A percentile compares a stretch with the other conserved stretches of the same genome.
Conservation (phyloP, 2,113 vertebrate species). For the Coracopsis vasa region DNA sequence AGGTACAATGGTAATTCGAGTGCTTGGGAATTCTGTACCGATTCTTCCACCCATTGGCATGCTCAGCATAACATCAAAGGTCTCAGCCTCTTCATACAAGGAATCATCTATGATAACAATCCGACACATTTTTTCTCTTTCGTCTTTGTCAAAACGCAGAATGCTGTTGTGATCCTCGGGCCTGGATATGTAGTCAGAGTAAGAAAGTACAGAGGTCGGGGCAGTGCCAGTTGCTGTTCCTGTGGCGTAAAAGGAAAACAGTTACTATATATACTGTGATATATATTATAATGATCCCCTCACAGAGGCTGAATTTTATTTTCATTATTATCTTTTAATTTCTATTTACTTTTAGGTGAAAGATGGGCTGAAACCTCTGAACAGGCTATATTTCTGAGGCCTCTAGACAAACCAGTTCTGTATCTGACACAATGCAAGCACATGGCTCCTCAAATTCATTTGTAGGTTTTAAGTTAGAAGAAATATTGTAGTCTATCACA, state of each 20-base stretch:
- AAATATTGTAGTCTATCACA: not conserved
- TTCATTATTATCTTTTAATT: not conserved
- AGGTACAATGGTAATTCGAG: conserved; percentile 80
- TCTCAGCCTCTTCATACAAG: conserved; percentile 86
- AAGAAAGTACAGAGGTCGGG: conserved; percentile 87
- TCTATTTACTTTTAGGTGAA: not conserved
- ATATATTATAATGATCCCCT: not conserved
- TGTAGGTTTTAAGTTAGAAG: not conserved
- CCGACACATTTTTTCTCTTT: conserved; percentile 84
- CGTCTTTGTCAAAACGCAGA: conserved; percentile 85
- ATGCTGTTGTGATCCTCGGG: conserved; percentile 87
- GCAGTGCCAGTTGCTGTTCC: conserved; percentile 88
- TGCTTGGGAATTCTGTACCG: conserved; percentile 76
- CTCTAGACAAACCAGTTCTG: not conserved
- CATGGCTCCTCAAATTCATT: not conserved
- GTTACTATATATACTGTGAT: not conserved
- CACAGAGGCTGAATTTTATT: not conserved
- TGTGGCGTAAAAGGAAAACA: conserved; percentile 46
- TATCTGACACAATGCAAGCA: not conserved
- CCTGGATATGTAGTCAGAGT: conserved; percentile 93
- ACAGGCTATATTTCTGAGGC: not conserved
- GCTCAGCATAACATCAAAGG: conserved; percentile 87
- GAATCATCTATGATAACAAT: conserved; percentile 91
- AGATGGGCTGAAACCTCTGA: not conserved
- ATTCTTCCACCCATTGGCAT: conserved; percentile 88